Evolutionary conservation across 2,797 vertebrate genomes (phyloP), one percentile per base, ranked within the genome.

Genomic region (Pseudocheirus occidentalis): DNA sequence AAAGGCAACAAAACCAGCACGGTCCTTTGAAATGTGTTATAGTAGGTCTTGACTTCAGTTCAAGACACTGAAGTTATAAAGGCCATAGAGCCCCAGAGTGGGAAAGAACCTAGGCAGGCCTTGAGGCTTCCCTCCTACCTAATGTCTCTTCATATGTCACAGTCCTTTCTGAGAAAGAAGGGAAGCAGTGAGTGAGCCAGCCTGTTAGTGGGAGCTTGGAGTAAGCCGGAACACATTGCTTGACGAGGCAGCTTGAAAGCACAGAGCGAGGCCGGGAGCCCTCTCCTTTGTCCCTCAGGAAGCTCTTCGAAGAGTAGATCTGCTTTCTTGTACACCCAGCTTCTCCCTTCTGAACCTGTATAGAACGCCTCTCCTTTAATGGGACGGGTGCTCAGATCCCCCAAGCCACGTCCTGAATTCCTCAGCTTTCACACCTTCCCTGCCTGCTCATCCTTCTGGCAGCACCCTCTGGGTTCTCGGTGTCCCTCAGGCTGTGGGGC

Each of bases 1-100:
- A 50, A 46, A 94, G 46, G 96, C 91, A 73, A 28, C 62, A n/a
- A 73, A 59, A 93, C 90, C 34, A 56, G 52, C 92, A 27, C 58
- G 46, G 59, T 55, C 34, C 5, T 46, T 56, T 0, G 58, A 31
- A 56, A 52, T 73, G 18, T 27, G 12, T 90, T 52, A 31, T n/a
- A 58, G 29, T 92, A 11, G 90, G 50, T 91, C 28, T 46, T 91
- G 29, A 92, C 54, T 91, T 59, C 89, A 66, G 81, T 57, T 58
- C 40, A 16, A 46, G 16, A 0, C 5, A 27, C 66, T 92, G 58
- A 91, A 58, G 12, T 73, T 73, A 28, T 87, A 13, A 53, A 6
- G 34, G n/a, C 62, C 14, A 66, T 21, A 21, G 18, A 73, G 40
- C 6, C 66, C 18, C 66, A 81, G n/a, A 40, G 18, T 2, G 11